Evolutionary conservation across 2,888 invertebrate genomes (phyloP), one percentile per base, ranked within the genome.

Genomic region (Linnaemya vulpina): DNA sequence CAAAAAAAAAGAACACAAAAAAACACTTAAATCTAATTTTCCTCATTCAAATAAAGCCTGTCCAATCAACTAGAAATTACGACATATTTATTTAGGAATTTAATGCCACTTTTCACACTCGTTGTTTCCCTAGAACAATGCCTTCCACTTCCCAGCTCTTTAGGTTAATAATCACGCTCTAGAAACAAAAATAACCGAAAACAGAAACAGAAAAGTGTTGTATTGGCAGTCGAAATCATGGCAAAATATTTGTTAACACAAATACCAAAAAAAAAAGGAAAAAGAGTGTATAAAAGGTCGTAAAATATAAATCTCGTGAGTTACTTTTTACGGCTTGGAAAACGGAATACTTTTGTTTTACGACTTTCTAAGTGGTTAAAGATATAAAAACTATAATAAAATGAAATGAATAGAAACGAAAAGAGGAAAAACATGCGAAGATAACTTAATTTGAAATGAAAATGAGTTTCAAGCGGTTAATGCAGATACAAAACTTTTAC

Each of bases 331-430:
- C 67, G 70, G 71, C 51, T 78, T 74, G 58, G 35, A 77, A 85
- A 84, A 80, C 40, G 49, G 53, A 78, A 78, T 76, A 88, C 81
- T 87, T 89, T 89, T 88, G 38, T 90, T 91, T 91, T 91, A 91
- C 90, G 91, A 91, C 91, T 90, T 90, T 88, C 88, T 88, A 87
- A 90, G 90, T 89, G 88, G 84, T 63, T 85, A 53, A 65, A 83
- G 75, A 63, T 77, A 80, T 73, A 77, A 84, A 83, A 84, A 78
- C 77, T 81, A 63, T 67, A 82, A 81, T 74, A 74, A 75, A 60
- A 82, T 68, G 55, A 49, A 80, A 60, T 46, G 49, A 84, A 80
- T 62, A 38, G 65, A 58, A 70, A 76, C n/a, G 15, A n/a, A n/a
- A n/a, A 35, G 30, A 11, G 15, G 55, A 49, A 35, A 49, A 65